Evolutionary conservation across 2,797 vertebrate genomes (phyloP), one percentile per base, ranked within the genome.

Genomic region (Enteromius paludinosus): DNA sequence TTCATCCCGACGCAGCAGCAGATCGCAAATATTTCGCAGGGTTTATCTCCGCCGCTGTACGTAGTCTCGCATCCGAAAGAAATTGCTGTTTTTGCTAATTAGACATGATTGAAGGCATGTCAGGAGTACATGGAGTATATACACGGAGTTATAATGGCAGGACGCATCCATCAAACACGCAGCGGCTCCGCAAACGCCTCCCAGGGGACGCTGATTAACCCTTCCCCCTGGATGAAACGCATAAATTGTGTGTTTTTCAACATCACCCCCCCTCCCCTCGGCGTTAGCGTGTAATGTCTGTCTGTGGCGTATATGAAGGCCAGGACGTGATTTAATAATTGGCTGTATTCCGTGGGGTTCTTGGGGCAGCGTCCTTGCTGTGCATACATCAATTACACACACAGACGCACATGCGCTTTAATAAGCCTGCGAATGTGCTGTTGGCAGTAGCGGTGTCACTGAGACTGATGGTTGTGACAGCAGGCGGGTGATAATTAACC

Each of bases 51-150:
- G 9, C 78, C 14, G 0, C 66, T 38, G 7, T 38, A 18, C 81
- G 33, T 52, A 69, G 43, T 68, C 64, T 71, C 68, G 14, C 54
- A 62, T 72, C 78, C 28, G 77, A 79, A 35, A 35, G 23, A 86
- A 81, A 82, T 79, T 33, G 71, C 85, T 72, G 83, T 81, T 43
- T 75, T 56, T 70, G 68, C 74, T 86, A 85, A 86, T 88, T 82
- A 83, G 75, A 81, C 47, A 15, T 38, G 83, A 78, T 82, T 86
- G 79, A 84, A 79, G 64, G 69, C 59, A 14, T 56, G 73, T 72
- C 79, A 69, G 74, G 75, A 74, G 33, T 45, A 28, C 64, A 69
- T 28, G 61, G 54, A 72, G 61, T 76, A 23, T 79, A 54, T 79
- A 68, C 28, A 52, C 17, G n/a, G 30, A 52, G 75, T 38, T 59